Conservation (phyloP, 2,113 vertebrate genomes). For the Ictalurus furcatus region DNA sequence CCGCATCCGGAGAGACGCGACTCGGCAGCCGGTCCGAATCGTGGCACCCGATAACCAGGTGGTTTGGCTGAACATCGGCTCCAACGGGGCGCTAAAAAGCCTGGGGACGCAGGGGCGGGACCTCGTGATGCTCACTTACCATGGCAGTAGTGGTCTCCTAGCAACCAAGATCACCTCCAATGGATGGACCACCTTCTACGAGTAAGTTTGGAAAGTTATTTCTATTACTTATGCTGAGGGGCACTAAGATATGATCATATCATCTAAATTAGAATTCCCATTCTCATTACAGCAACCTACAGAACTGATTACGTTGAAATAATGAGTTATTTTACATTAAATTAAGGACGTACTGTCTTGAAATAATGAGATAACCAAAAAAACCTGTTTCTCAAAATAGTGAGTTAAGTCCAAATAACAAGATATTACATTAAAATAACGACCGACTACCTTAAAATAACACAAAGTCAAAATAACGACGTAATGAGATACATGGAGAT, state of each 20-base stretch:
- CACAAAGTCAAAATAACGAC: too few species aligned
- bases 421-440: too few species aligned
- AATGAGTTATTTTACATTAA: not conserved
- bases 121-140: slow-evolving; percentile 92
- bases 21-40: slow-evolving; percentile 90
- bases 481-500: too few species aligned
- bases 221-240: not conserved
- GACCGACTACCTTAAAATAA: too few species aligned
- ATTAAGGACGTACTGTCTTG: too few species aligned
- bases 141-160: slow-evolving; percentile 91
- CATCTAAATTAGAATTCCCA: not conserved
- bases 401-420: not conserved
- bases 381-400: too few species aligned
- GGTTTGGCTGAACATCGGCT: slow-evolving; percentile 93
- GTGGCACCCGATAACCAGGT: slow-evolving; percentile 96
- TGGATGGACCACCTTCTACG: slow-evolving; percentile 98
- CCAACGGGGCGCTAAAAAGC: slow-evolving; percentile 89
- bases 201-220: slow-evolving; percentile 79
- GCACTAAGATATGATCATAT: not conserved
- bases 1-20: slow-evolving; percentile 88
- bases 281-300: not conserved
- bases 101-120: slow-evolving; percentile 93
- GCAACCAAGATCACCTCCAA: slow-evolving; percentile 95
- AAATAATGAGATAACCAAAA: too few species aligned
- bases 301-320: not conserved